These are phyloP conservation scores for Auanema sp. DNA, from an alignment of 2,888 invertebrate genomes.

Conservation along the genomic window DNA sequence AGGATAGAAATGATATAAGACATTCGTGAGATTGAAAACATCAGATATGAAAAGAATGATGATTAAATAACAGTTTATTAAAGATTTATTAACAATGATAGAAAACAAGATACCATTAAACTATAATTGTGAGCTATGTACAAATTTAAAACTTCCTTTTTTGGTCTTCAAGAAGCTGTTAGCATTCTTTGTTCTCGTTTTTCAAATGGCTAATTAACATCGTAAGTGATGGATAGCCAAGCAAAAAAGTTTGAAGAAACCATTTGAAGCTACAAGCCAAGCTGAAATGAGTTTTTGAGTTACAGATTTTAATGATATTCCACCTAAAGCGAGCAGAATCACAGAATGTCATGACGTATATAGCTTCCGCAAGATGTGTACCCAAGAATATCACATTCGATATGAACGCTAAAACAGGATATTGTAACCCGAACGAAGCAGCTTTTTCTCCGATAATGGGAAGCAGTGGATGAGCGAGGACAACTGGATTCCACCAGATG, in stretches of 20 bases:
- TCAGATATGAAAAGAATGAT: too few relatives aligned
- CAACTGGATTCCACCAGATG: conserved; percentile 34
- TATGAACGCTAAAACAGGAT: conserved; percentile 24
- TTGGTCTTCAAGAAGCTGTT: not conserved
- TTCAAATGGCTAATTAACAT: conserved; percentile 24
- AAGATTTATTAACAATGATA: too few relatives aligned
- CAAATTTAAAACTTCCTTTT: too few relatives aligned
- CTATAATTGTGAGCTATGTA: too few relatives aligned
- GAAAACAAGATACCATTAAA: too few relatives aligned
- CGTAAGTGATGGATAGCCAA: conserved; percentile 58
- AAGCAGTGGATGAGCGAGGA: conserved; percentile 25
- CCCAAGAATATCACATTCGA: conserved; percentile 50
- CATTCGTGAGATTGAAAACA: too few relatives aligned
- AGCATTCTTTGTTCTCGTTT: not conserved
- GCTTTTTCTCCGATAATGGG: conserved; percentile 40
- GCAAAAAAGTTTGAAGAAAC: conserved; percentile 56
- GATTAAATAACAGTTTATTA: too few relatives aligned
- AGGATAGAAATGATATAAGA: too few relatives aligned
- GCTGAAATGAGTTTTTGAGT: conserved; percentile 14
- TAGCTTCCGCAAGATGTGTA: conserved; percentile 54
- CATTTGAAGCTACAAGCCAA: conserved; percentile 54
- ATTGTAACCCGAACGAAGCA: conserved; percentile 21
- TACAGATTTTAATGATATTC: not conserved
- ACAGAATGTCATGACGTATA: conserved; percentile 49
- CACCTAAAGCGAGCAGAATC: conserved; percentile 45